These are phyloP conservation scores for Brachypteracias leptosomus DNA, from an alignment of 2,113 vertebrate genomes.

Conservation along the genomic window DNA sequence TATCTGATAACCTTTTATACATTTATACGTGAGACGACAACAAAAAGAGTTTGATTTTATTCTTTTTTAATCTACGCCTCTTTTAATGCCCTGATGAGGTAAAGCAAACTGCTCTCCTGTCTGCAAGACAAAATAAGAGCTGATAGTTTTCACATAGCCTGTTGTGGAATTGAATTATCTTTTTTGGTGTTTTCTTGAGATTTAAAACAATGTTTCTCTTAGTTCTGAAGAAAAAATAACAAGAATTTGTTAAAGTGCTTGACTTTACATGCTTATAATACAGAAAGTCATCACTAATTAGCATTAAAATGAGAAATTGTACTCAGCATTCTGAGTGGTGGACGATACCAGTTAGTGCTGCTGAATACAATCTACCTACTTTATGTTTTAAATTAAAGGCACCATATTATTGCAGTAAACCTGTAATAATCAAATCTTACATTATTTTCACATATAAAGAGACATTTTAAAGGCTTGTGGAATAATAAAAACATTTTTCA, in stretches of 20 bases:
- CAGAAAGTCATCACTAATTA: background rate
- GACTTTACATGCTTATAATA: background rate
- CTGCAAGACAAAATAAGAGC: background rate
- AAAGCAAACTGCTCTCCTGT: background rate
- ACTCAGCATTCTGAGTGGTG: background rate
- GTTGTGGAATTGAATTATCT: background rate
- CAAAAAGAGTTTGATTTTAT: background rate
- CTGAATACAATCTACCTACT: background rate
- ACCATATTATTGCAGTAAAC: conserved; percentile 12
- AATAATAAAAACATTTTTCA: conserved; percentile 20
- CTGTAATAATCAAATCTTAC: background rate
- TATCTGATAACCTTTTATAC: background rate
- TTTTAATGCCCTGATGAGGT: background rate
- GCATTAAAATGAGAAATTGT: background rate
- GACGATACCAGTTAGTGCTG: background rate
- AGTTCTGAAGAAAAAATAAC: background rate
- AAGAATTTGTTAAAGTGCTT: background rate
- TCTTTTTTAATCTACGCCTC: background rate
- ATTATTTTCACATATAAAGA: background rate
- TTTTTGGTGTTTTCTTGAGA: background rate
- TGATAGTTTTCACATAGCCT: background rate
- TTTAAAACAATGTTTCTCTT: background rate
- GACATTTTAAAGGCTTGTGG: background rate
- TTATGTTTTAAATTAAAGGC: conserved; percentile 5
- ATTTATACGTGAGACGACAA: background rate